Evolutionary conservation across 1,140 invertebrate species (phyloP), one percentile per base, ranked within the genome.

Genomic region (Drosophila kurseongensis): DNA sequence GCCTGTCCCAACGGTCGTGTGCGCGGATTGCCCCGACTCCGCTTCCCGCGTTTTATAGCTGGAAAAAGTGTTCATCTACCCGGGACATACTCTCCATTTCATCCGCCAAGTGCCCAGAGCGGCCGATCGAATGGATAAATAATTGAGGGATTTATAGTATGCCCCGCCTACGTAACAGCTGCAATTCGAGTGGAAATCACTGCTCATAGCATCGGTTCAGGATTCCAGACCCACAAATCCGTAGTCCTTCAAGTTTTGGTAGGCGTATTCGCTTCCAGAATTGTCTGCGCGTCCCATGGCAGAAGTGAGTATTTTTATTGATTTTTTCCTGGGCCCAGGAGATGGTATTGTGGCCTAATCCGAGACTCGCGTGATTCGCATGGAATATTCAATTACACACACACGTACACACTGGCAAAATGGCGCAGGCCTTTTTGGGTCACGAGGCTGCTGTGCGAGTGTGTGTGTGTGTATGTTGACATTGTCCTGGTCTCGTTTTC

Each of bases 401-500:
- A 69, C 62, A 67, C 29, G 32, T 35, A 36, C 32, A 38, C 38
- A 48, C 35, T 55, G 45, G 45, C 45, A 72, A 61, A 68, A 68
- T 35, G 51, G 51, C 61, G 69, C 72, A 75, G 51, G 54, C 47
- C 45, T 58, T 83, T 89, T 89, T 89, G 84, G 84, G 84, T 89
- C 84, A 89, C 84, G 84, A 78, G 84, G 78, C 79, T 82, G 66
- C 81, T 69, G 59, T 68, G 65, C 23, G 18, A 58, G 65, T 48
- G 58, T 50, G 41, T 61, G 83, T 60, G 29, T 48, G 84, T 75
- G 74, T 69, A 69, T 89, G 85, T 90, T 89, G 84, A 89, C 84
- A 89, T 89, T 89, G 84, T 89, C 80, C 84, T 89, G 84, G 67
- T 78, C 76, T 89, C 84, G 62, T 80, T 88, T 72, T 78, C 65